Base-by-base conservation (phyloP, 2,888 invertebrate species). In the Crocallis elinguaria region DNA sequence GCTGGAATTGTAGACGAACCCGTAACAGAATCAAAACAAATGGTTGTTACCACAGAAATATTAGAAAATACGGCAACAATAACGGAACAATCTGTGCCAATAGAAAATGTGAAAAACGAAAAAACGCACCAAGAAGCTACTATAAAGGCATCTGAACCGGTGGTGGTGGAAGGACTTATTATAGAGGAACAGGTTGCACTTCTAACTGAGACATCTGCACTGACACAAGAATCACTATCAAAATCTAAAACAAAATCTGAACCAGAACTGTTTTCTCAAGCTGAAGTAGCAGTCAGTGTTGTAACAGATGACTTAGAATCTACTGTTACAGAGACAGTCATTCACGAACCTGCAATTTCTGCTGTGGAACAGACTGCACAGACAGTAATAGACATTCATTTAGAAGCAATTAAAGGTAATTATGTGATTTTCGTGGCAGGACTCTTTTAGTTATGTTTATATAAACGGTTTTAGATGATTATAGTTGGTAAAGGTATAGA, bases 111-210 rank as follows among this genome's bases (percentile, higher is more conserved):
- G 38, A 9, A 29, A 30, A 25, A 48, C 12, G 13, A 30, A 33
- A 9, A 16, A 19, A 6, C 16, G 8, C 17, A 17, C 21, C 21
- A 49, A 42, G 45, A 57, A 4, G 39, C 33, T 12, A 12, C 21
- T 16, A 0, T 19, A 25, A 23, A 14, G 4, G n/a, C 37, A 37
- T 30, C 12, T 13, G 29, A 44, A 42, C 6, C 53, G 37, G 16
- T 41, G 2, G 17, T 33, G 8, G 44, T 54, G 9, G 57, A 59
- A 51, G 52, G 49, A 16, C 21, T 62, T 0, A 53, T 48, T 43
- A 38, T 29, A 9, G 11, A 49, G 35, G 35, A 12, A 13, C 23
- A 53, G 33, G 46, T 37, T 51, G 44, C 32, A n/a, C 7, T 12
- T 14, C 9, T 35, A 12, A 38, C 16, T 37, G 46, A 65, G 13